Base-by-base conservation (phyloP, 1,140 invertebrate genomes). In the Monochamus saltuarius region DNA sequence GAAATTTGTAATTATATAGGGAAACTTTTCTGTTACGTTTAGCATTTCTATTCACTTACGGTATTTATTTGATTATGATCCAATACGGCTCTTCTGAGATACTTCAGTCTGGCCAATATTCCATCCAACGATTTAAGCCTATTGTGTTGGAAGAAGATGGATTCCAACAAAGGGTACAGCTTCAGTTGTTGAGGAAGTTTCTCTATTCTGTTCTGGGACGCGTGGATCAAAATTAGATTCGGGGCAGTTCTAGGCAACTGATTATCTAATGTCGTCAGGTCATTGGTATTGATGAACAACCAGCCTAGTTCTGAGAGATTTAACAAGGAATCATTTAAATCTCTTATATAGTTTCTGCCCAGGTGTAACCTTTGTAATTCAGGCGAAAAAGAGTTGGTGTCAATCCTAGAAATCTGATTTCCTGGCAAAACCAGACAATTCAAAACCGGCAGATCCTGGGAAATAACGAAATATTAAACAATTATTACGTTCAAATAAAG, bases 241-340 rank as follows among this genome's bases (percentile, higher is more conserved):
- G 82, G 80, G 0, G 80, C 84, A 78, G 76, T 84, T 78, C 79
- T 77, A 8, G 89, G 89, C 59, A 92, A 72, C 76, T 92, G 86
- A 19, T 84, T 84, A 14, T 92, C 89, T 57, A 92, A 77, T 10
- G 84, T 82, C 49, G 84, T 84, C 34, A 92, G 77, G 46, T 87
- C 81, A 71, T 92, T 92, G 14, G 83, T 80, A 71, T 90, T 90
- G 22, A 91, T 83, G 52, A 90, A 85, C 37, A 92, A 80, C 84
- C 89, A 90, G 68, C 89, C 84, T 11, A 92, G 75, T 52, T 88
- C 81, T 61, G 85, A 82, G 34, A 91, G 70, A 52, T 88, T 84
- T 53, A 56, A 51, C 35, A 92, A 72, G 0, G 89, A 88, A 10
- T 86, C 85, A 67, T 91, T 92, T n/a, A 92, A 75, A 59, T 82